A percentile compares a stretch with the other conserved stretches of the same genome.
phyloP scores from a whole-genome alignment of 2,888 invertebrate genomes.

The Nemotelus nigrinus region DNA sequence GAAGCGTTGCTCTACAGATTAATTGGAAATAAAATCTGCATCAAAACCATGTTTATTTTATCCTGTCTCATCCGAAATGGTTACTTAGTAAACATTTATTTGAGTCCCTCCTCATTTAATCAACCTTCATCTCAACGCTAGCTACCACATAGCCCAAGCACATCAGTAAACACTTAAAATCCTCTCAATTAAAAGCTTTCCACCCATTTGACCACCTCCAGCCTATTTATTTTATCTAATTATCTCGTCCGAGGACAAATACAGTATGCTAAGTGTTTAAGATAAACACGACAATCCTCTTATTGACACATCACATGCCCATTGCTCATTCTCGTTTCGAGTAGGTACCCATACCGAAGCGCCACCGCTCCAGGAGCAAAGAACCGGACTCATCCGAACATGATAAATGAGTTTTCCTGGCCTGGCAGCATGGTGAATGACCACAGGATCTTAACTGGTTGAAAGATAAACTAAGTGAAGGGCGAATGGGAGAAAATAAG shows the following conservation, averaged over 20 bases:
- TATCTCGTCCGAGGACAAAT: constrained; percentile 14
- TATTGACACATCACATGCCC: constrained; percentile 22
- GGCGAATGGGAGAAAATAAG: too few relatives aligned
- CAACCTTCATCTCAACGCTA: neutral
- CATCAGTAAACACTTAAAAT: constrained; percentile 10
- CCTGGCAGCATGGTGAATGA: neutral
- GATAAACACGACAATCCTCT: constrained; percentile 30
- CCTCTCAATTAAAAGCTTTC: constrained; percentile 2
- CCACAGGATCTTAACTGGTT: neutral
- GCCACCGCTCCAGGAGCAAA: neutral
- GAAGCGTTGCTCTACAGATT: too few relatives aligned
- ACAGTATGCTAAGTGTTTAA: constrained; percentile 12
- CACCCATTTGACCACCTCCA: neutral
- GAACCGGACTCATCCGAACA: constrained; percentile 7
- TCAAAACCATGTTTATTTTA: too few relatives aligned
- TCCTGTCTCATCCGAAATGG: too few relatives aligned
- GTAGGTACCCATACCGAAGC: too few relatives aligned
- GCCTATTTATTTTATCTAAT: constrained; percentile 1
- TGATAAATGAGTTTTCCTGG: constrained; percentile 26
- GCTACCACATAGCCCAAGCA: neutral
- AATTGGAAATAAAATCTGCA: too few relatives aligned
- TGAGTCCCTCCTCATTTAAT: neutral
- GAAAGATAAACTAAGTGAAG: constrained; percentile 4
- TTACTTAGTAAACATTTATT: too few relatives aligned
- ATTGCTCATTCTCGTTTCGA: neutral